Evolutionary conservation across 2,888 invertebrate species (phyloP), one percentile per base, ranked within the genome.

Genomic region (Cryptophagus acutangulus): DNA sequence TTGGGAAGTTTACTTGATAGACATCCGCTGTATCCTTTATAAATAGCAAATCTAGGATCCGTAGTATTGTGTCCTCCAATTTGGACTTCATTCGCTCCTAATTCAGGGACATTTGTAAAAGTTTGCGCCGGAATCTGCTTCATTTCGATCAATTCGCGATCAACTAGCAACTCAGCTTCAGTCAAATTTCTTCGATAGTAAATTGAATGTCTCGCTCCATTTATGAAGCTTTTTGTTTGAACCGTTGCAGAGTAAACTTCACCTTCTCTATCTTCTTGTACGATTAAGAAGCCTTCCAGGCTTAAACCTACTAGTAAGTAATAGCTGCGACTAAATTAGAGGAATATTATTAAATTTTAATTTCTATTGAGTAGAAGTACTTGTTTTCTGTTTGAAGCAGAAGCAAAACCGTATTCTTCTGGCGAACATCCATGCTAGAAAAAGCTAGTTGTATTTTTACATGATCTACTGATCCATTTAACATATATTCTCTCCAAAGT

Each of bases 1-100:
- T 37, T 41, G 8, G n/a, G 12, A 13, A 38, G 49, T 82, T 79
- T 71, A 91, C 91, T 92, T 48, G 91, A 90, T 46, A 92, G 73
- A 66, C 92, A 92, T 40, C 92, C 91, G 58, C 85, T 87, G 67
- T 90, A 92, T 52, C 87, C 86, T 61, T 86, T 88, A 62, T 86
- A 91, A 43, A 84, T 83, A 45, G 81, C 81, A 55, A 91, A 82
- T 49, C 89, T 75, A 2, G 85, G 82, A 63, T 90, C 89, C 2
- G 83, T 84, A 3, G 88, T 87, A 57, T 87, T 89, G 10, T 90
- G 77, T 15, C 91, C 91, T 8, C 90, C 90, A 37, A 92, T 81
- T 66, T 89, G 88, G 6, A 90, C 87, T 58, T 89, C 88, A 63
- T 87, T 87, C 10, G 82, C 79, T 5, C 86, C 82, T 31, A 76